Evolutionary conservation across 2,113 vertebrate genomes (phyloP).

Genomic region (Lethenteron camtschaticum): DNA sequence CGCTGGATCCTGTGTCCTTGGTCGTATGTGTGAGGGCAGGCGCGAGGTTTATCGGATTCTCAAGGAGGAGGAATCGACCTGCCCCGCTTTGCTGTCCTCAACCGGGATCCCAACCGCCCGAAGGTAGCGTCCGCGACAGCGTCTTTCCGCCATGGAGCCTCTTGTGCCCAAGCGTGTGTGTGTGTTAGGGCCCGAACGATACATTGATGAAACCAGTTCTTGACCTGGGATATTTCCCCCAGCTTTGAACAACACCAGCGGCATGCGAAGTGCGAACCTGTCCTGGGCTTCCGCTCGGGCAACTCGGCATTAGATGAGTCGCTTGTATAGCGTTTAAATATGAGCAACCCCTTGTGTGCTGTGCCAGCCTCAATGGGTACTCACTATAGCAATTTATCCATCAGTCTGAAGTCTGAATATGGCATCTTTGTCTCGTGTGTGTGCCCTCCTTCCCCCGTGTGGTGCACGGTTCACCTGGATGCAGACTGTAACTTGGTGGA

Average conservation of each 20-base stretch:
- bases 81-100: conserved; percentile 79
- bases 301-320: too few relatives aligned
- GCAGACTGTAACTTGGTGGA: conserved; percentile 80
- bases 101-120: conserved; percentile 74
- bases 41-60: conserved; percentile 93
- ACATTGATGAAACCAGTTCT: background rate
- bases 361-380: too few relatives aligned
- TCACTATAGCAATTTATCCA: too few relatives aligned
- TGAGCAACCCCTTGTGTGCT: too few relatives aligned
- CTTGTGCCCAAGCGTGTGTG: conserved; percentile 4
- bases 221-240: background rate
- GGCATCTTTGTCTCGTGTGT: conserved; percentile 3
- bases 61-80: conserved; percentile 85
- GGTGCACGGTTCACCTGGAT: background rate
- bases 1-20: too few relatives aligned
- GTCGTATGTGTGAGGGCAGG: conserved; percentile 21
- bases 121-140: conserved; percentile 31
- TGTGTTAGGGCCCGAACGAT: background rate
- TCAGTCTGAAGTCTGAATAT: too few relatives aligned
- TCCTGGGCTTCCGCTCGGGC: too few relatives aligned
- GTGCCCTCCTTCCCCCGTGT: conserved; percentile 8
- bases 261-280: too few relatives aligned
- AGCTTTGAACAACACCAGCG: conserved; percentile 8
- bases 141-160: background rate
- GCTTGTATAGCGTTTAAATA: too few relatives aligned